phyloP scores from a whole-genome alignment of 2,797 vertebrate species.

The Amphiprion clarkii region DNA sequence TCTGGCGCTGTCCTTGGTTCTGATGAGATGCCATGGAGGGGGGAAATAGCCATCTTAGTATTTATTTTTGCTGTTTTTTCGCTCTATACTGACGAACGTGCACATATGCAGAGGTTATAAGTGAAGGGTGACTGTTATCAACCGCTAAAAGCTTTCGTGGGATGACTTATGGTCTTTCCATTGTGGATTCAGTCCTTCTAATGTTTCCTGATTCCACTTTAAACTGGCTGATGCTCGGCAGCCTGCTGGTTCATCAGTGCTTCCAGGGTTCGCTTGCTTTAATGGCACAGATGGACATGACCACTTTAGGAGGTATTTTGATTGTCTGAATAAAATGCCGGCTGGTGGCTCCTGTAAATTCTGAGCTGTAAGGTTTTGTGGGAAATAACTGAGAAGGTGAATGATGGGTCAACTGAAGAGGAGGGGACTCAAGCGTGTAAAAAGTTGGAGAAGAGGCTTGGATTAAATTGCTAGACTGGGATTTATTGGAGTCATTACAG shows the following conservation, averaged over 20 bases:
- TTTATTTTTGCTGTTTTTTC: too few relatives aligned
- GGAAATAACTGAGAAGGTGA: neutral
- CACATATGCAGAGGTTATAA: too few relatives aligned
- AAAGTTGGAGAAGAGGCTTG: too few relatives aligned
- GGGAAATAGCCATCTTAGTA: too few relatives aligned
- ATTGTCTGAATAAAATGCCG: neutral
- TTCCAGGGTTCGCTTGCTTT: neutral
- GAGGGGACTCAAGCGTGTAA: too few relatives aligned
- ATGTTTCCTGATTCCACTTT: neutral
- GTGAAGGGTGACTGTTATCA: neutral
- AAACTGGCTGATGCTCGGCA: neutral
- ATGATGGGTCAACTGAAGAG: neutral
- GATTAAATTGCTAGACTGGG: neutral
- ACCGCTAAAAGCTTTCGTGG: neutral
- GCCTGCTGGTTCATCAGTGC: neutral
- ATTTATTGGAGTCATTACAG: neutral
- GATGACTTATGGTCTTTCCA: neutral
- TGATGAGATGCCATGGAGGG: conserved; percentile 15
- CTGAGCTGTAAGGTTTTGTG: neutral
- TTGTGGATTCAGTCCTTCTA: neutral
- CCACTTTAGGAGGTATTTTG: neutral
- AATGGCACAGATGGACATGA: neutral
- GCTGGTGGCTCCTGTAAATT: neutral
- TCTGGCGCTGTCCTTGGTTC: conserved; percentile 59
- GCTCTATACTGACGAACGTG: too few relatives aligned